Evolutionary conservation across 2,113 vertebrate species (phyloP).

Genomic region (Dunckerocampus dactyliophorus): DNA sequence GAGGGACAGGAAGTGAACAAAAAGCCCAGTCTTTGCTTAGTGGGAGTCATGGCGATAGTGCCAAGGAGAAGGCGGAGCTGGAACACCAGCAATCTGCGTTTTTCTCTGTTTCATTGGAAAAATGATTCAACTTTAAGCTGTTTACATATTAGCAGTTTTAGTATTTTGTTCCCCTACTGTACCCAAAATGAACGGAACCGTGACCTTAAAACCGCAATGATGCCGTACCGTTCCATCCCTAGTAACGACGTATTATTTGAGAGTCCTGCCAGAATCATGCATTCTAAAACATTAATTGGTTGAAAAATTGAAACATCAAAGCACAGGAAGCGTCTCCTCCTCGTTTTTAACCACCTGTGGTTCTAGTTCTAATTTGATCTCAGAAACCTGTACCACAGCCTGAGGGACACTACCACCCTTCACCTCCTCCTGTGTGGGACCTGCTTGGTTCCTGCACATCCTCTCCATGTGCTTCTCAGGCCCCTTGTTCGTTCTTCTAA

Average conservation of each 20-base stretch:
- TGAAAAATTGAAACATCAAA: background rate
- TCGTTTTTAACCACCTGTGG: slow-evolving; percentile 8
- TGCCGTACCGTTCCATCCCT: background rate
- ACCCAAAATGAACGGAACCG: too few relatives aligned
- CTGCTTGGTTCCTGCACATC: background rate
- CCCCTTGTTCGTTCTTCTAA: slow-evolving; percentile 7
- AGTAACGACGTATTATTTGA: background rate
- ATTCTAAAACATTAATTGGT: background rate
- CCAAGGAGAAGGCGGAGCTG: too few relatives aligned
- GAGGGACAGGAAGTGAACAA: too few relatives aligned
- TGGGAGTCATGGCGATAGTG: too few relatives aligned
- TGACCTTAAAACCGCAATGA: too few relatives aligned
- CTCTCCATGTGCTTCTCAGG: slow-evolving; percentile 3
- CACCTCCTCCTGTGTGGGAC: background rate
- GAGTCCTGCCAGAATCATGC: background rate
- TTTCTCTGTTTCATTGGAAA: too few relatives aligned
- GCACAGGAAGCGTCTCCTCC: slow-evolving; percentile 8
- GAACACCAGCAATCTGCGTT: too few relatives aligned
- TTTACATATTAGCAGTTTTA: too few relatives aligned
- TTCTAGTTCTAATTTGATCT: slow-evolving; percentile 24
- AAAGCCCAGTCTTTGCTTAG: too few relatives aligned
- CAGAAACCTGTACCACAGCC: slow-evolving; percentile 1
- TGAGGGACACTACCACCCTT: background rate
- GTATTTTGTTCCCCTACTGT: too few relatives aligned
- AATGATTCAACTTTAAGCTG: too few relatives aligned